phyloP scores from a whole-genome alignment of 92 coral and sea anemone species.

The Porites cylindrica region DNA sequence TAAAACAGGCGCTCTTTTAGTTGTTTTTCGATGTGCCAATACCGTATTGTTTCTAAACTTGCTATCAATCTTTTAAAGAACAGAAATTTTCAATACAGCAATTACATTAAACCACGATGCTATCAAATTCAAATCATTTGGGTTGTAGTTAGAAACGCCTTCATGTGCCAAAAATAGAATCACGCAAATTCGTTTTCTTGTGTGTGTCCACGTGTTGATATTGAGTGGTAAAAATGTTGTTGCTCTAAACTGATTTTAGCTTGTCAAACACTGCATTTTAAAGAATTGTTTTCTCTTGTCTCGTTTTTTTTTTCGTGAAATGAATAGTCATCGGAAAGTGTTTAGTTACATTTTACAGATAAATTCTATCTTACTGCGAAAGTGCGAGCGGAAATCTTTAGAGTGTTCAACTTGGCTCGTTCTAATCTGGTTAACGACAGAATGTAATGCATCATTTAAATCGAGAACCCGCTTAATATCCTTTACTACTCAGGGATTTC shows the following conservation, averaged over 20 bases:
- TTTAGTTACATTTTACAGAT: slow-evolving; percentile 11
- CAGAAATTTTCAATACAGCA: slow-evolving; percentile 12
- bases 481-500: background rate
- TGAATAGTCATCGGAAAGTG: too few species aligned
- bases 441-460: slow-evolving; percentile 19
- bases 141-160: background rate
- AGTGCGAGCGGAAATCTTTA: slow-evolving; percentile 29
- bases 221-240: background rate
- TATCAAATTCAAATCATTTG: slow-evolving; percentile 48
- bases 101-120: slow-evolving; percentile 8
- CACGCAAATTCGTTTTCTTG: slow-evolving; percentile 21
- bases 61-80: slow-evolving; percentile 4
- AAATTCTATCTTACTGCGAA: slow-evolving; percentile 7
- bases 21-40: slow-evolving; percentile 12
- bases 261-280: background rate
- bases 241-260: background rate
- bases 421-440: slow-evolving; percentile 34
- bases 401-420: background rate
- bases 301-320: background rate
- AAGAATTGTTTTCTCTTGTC: background rate
- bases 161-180: slow-evolving; percentile 39
- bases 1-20: background rate
- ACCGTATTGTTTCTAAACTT: slow-evolving; percentile 12
- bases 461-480: slow-evolving; percentile 35
- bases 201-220: background rate